Conservation (phyloP, 2,888 invertebrate species). For the Melolontha melolontha region DNA sequence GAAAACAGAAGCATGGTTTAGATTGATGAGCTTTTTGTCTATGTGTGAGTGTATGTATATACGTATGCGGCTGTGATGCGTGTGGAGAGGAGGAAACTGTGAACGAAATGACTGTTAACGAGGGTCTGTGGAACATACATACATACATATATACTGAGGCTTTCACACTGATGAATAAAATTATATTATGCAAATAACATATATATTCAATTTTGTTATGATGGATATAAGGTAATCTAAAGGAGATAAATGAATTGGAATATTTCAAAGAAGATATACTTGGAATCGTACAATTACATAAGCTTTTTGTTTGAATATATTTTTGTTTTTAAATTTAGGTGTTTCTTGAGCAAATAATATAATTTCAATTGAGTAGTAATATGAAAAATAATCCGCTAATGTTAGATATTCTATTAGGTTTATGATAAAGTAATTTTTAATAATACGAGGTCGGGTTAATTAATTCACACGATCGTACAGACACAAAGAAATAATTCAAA, state of each 20-base stretch:
- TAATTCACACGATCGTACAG: too few relatives aligned
- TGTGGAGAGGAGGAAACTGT: conserved; percentile 1
- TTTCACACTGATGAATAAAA: conserved; percentile 28
- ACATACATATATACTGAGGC: conserved; percentile 17
- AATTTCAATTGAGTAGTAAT: too few relatives aligned
- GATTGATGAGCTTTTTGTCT: conserved; percentile 30
- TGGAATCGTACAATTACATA: too few relatives aligned
- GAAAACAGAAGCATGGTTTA: conserved; percentile 30
- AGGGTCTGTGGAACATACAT: neutral
- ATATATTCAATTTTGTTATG: conserved; percentile 4
- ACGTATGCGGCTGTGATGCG: conserved; percentile 4
- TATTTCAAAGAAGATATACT: neutral
- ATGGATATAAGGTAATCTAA: neutral
- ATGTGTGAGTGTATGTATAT: neutral
- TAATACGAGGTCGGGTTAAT: too few relatives aligned
- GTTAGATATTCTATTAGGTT: too few relatives aligned
- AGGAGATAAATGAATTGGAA: neutral
- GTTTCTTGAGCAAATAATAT: too few relatives aligned
- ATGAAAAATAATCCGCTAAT: too few relatives aligned
- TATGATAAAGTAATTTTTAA: too few relatives aligned
- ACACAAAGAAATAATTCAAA: too few relatives aligned
- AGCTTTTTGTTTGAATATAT: too few relatives aligned
- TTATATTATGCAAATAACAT: conserved; percentile 17
- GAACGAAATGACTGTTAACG: conserved; percentile 20
- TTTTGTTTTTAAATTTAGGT: too few relatives aligned